These are phyloP conservation scores for Tortrix viridana DNA, from an alignment of 2,888 invertebrate species.

Conservation along the genomic window DNA sequence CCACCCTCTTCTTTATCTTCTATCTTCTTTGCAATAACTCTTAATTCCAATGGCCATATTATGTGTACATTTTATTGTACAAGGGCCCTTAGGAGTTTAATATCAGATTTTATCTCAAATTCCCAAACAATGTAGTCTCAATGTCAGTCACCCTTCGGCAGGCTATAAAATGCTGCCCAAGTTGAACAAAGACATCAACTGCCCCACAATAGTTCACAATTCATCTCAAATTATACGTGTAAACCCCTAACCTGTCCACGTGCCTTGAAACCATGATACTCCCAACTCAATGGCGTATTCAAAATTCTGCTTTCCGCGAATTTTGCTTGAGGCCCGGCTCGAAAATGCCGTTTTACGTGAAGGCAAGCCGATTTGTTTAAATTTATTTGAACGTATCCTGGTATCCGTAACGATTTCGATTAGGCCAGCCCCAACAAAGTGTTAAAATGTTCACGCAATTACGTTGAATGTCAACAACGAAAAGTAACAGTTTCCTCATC, in stretches of 20 bases:
- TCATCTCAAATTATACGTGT: conserved; percentile 78
- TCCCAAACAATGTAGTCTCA: conserved; percentile 63
- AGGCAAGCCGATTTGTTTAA: conserved; percentile 10
- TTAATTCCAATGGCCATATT: too few relatives aligned
- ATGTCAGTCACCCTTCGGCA: conserved; percentile 68
- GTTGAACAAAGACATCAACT: conserved; percentile 81
- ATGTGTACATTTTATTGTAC: too few relatives aligned
- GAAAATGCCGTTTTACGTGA: conserved; percentile 42
- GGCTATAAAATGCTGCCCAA: conserved; percentile 66
- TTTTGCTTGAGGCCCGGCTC: conserved; percentile 59
- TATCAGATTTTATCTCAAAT: conserved; percentile 45
- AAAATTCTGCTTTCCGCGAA: conserved; percentile 61
- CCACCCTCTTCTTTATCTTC: too few relatives aligned
- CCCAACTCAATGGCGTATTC: conserved; percentile 51
- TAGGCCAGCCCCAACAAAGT: too few relatives aligned
- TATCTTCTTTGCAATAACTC: too few relatives aligned
- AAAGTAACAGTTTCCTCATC: too few relatives aligned
- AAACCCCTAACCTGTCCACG: conserved; percentile 58
- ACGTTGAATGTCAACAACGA: too few relatives aligned
- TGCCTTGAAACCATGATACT: conserved; percentile 43
- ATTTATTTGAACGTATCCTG: conserved; percentile 26
- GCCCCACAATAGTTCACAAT: conserved; percentile 81
- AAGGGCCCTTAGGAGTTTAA: too few relatives aligned
- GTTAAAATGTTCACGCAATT: neutral
- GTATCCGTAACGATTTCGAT: conserved; percentile 12